Conservation (phyloP, 2,113 vertebrate species). For the Empidonax traillii region DNA sequence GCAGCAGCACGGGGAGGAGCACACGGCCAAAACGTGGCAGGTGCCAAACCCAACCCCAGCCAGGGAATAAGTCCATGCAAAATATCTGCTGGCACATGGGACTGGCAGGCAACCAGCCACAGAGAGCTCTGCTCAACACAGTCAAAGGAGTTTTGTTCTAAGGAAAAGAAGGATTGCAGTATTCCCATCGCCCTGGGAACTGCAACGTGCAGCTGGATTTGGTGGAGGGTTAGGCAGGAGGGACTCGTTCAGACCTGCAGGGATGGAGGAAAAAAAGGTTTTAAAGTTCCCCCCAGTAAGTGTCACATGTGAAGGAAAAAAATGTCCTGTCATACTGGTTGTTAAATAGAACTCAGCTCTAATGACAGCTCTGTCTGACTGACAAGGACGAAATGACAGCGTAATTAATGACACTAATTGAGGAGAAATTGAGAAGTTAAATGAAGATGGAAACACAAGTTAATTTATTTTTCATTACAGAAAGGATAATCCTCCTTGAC, state of each 20-base stretch:
- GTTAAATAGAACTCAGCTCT: background rate
- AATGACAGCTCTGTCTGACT: background rate
- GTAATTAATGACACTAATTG: slow-evolving; percentile 6
- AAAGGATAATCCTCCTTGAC: background rate
- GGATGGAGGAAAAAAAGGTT: background rate
- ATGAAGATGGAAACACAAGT: background rate
- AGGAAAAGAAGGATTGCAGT: background rate
- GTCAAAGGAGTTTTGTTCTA: background rate
- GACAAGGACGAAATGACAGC: background rate
- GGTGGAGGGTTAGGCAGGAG: background rate
- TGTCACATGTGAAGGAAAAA: background rate
- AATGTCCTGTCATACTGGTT: background rate
- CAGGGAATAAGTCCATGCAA: background rate
- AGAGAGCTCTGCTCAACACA: background rate
- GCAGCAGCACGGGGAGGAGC: background rate
- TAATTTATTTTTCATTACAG: background rate
- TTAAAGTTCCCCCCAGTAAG: background rate
- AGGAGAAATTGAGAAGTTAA: slow-evolving; percentile 4
- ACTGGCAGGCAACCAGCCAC: background rate
- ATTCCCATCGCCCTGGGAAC: background rate
- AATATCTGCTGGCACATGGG: background rate
- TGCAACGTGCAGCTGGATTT: background rate
- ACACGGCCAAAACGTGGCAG: rapidly evolving
- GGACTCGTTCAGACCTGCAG: background rate
- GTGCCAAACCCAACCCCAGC: rapidly evolving